Conservation (phyloP, 2,113 vertebrate genomes). For the Platanista minor region DNA sequence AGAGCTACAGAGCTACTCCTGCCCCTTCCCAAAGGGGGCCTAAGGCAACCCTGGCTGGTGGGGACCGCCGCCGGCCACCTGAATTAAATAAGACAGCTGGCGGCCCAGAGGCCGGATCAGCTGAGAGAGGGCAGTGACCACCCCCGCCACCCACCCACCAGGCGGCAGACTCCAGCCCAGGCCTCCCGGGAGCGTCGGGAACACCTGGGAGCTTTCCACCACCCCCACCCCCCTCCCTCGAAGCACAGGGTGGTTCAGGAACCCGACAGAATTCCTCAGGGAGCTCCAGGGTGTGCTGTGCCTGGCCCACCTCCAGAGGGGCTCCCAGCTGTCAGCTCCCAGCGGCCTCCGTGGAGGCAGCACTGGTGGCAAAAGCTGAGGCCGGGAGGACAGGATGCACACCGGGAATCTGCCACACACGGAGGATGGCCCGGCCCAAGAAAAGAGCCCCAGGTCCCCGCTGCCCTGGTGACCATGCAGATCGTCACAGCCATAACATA, state of each 20-base stretch:
- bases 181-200: neutral
- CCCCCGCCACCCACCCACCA: neutral
- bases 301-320: too few species aligned
- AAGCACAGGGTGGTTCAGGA: neutral
- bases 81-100: neutral
- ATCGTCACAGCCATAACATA: neutral
- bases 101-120: neutral
- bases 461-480: neutral
- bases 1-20: neutral
- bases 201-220: neutral
- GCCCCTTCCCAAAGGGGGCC: neutral
- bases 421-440: neutral
- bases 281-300: neutral
- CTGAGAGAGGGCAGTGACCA: conserved; percentile 2
- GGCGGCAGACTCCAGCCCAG: neutral
- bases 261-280: neutral
- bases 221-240: too few species aligned
- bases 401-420: neutral
- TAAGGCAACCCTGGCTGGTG: too few species aligned
- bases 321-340: fast-evolving
- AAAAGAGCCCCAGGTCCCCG: neutral
- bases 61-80: too few species aligned
- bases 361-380: neutral
- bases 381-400: neutral
- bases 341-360: neutral